These are phyloP conservation scores for Ammodytes marinus DNA, from an alignment of 2,113 vertebrate species.

Conservation along the genomic window DNA sequence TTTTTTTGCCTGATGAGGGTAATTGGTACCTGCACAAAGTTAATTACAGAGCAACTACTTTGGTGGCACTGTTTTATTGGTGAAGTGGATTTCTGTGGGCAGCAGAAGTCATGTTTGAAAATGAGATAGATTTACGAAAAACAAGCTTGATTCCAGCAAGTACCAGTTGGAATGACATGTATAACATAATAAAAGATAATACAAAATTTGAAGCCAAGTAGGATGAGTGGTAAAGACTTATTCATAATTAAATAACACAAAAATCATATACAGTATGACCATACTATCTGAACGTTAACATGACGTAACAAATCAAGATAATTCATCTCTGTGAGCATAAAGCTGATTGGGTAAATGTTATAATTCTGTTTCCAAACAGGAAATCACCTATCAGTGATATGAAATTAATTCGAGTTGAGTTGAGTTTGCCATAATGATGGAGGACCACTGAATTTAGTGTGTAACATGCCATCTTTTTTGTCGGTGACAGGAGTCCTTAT, in stretches of 20 bases:
- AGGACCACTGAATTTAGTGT: constrained; percentile 54
- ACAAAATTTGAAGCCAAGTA: not conserved
- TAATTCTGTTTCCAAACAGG: constrained; percentile 11
- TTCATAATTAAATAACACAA: constrained; percentile 1
- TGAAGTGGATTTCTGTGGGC: constrained; percentile 3
- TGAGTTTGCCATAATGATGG: constrained; percentile 59
- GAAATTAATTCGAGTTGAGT: constrained; percentile 48
- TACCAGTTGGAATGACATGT: not conserved
- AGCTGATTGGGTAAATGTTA: constrained; percentile 18
- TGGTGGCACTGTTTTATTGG: constrained; percentile 9
- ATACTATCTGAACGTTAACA: not conserved
- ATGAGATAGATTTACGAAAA: not conserved
- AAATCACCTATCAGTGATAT: constrained; percentile 30
- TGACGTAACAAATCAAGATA: not conserved
- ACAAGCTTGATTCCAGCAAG: not conserved
- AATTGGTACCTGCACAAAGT: constrained; percentile 37
- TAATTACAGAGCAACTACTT: constrained; percentile 30
- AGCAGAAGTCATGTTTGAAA: constrained; percentile 1
- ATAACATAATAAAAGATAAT: not conserved
- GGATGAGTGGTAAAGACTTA: not conserved
- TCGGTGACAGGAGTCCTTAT: constrained; percentile 55
- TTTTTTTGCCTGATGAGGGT: constrained; percentile 31
- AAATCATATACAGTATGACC: constrained; percentile 1
- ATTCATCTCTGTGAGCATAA: not conserved
- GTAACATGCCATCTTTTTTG: constrained; percentile 54